Evolutionary conservation across 2,113 vertebrate species (phyloP).

Genomic region (Cettia cetti): DNA sequence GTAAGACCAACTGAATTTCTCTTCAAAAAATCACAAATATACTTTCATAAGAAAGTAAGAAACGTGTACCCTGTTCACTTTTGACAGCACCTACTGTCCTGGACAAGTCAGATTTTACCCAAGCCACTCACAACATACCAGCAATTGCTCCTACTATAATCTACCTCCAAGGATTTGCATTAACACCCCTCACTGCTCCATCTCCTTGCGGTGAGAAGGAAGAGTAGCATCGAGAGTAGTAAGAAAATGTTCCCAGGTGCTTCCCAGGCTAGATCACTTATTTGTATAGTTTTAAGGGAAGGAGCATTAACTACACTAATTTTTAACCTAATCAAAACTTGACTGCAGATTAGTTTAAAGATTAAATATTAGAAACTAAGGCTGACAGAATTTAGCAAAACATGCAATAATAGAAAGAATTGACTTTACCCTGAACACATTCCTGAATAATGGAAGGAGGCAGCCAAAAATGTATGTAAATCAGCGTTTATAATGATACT

Average conservation of each 20-base stretch:
- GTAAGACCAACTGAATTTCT: neutral
- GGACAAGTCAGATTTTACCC: neutral
- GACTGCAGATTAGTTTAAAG: neutral
- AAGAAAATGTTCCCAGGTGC: neutral
- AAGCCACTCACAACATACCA: neutral
- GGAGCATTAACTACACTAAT: neutral
- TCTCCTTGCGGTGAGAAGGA: neutral
- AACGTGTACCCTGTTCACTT: neutral
- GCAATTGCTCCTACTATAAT: neutral
- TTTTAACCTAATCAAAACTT: neutral
- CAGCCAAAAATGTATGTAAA: neutral
- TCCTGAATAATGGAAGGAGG: neutral
- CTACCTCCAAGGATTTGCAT: neutral
- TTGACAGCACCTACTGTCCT: neutral
- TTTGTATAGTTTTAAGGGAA: neutral
- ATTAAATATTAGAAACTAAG: neutral
- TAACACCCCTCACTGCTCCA: neutral
- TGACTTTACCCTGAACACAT: neutral
- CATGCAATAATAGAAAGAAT: neutral
- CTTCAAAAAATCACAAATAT: neutral
- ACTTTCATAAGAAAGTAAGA: neutral
- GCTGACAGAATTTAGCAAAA: neutral
- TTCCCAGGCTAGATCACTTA: neutral
- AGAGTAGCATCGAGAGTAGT: fast-evolving
- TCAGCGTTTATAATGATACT: neutral